These are phyloP conservation scores for Poecilia latipinna DNA, from an alignment of 2,113 vertebrate genomes.

Conservation along the genomic window DNA sequence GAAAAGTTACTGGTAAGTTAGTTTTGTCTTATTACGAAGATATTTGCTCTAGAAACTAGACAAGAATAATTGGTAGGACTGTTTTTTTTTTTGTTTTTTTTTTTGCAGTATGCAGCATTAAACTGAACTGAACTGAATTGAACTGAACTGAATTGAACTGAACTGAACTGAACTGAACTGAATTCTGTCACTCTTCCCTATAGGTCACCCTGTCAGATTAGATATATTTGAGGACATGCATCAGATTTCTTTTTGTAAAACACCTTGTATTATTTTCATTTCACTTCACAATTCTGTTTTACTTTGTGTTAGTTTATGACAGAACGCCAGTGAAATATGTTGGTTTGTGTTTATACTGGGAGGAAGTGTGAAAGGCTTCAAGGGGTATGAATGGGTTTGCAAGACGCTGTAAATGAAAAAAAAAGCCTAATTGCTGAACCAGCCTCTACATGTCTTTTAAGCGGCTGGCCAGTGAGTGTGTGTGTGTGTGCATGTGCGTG, in stretches of 20 bases:
- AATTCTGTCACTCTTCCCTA: not conserved
- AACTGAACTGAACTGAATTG: too few relatives aligned
- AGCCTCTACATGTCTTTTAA: conserved; percentile 27
- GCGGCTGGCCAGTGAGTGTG: conserved; percentile 48
- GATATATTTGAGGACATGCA: not conserved
- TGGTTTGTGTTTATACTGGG: not conserved
- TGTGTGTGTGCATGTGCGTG: conserved; percentile 59
- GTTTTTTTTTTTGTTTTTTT: too few relatives aligned
- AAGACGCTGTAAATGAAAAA: conserved; percentile 38
- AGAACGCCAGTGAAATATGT: not conserved
- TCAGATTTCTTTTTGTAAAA: not conserved
- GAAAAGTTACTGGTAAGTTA: too few relatives aligned
- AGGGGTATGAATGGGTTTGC: conserved; percentile 18
- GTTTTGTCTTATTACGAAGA: too few relatives aligned
- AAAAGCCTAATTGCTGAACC: not conserved
- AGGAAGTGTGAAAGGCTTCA: not conserved
- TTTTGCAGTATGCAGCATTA: too few relatives aligned
- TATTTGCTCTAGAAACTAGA: too few relatives aligned
- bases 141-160: too few relatives aligned
- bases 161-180: too few relatives aligned
- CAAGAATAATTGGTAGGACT: too few relatives aligned
- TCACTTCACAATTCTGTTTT: not conserved
- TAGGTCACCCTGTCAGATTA: not conserved
- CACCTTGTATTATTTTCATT: not conserved
- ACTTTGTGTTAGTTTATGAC: not conserved